Base-by-base conservation (phyloP, 2,888 invertebrate species). In the Fissipunctia ypsillon region DNA sequence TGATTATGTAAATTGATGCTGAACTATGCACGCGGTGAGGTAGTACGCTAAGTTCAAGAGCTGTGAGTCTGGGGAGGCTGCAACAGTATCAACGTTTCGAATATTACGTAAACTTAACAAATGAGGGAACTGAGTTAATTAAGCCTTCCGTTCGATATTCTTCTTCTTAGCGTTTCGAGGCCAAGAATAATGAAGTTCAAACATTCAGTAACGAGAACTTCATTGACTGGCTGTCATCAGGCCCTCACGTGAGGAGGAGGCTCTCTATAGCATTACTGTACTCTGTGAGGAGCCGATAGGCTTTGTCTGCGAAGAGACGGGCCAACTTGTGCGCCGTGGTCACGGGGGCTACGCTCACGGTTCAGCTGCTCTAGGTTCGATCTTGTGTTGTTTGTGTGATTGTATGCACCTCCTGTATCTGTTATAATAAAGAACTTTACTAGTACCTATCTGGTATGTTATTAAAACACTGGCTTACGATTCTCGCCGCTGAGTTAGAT, bases 391-490 rank as follows among this genome's bases (percentile, higher is more conserved):
- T 35, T 22, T 68, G 25, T 45, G 10, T 16, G 25, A 48, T 31
- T 14, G 9, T 14, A 14, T 14, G 7, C 7, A 35, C 25, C n/a
- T n/a, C n/a, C n/a, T 25, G 57, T 19, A 19, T 48, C 28, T n/a
- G 4, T 48, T n/a, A n/a, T 45, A 35, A 45, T 38, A 35, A 5
- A 25, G 19, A 19, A 35, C 3, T 48, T 38, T 19, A n/a, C 16
- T 31, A 31, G 3, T 31, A 52, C 16, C 9, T 73, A 14, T 43
- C 19, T 38, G 14, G n/a, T 59, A 31, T 60, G 38, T 71, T 76
- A 78, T 76, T 66, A 50, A 60, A 73, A 43, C 45, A 9, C 14
- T 56, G 19, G 25, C 41, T n/a, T 48, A 50, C 60, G 69, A 80
- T 60, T 54, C n/a, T 60, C 22, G 12, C 25, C 14, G 0, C 35